Conservation (phyloP, 2,888 invertebrate genomes). For the Perdita meconis region DNA sequence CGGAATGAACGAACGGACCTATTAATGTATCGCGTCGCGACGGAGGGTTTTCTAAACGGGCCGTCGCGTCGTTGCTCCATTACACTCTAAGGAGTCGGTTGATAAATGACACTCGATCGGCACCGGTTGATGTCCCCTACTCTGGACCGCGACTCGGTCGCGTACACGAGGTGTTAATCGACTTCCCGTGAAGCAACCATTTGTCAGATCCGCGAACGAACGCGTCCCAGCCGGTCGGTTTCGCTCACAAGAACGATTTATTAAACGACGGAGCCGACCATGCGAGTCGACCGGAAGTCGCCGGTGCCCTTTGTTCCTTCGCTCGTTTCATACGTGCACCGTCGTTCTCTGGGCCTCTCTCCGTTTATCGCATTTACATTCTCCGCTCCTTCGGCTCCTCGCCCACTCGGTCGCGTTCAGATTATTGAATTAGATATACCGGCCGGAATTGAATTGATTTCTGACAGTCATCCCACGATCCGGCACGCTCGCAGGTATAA, state of each 20-base stretch:
- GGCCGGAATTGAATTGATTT: conserved; percentile 77
- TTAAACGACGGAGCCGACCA: conserved; percentile 67
- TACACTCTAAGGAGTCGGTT: no score
- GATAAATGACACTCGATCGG: conserved; percentile 42
- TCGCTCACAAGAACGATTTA: conserved; percentile 77
- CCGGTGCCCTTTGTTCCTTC: conserved; percentile 69
- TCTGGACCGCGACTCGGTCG: neutral
- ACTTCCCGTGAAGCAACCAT: conserved; percentile 68
- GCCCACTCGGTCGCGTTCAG: conserved; percentile 71
- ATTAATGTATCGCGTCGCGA: neutral
- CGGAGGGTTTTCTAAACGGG: neutral
- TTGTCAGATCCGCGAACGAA: conserved; percentile 71
- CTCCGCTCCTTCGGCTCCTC: conserved; percentile 57
- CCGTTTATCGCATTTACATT: conserved; percentile 73
- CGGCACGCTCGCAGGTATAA: conserved; percentile 62
- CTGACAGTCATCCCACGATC: conserved; percentile 75
- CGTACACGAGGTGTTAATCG: conserved; percentile 69
- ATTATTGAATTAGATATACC: conserved; percentile 82
- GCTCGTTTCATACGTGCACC: conserved; percentile 44
- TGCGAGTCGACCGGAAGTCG: conserved; percentile 79
- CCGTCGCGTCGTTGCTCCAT: neutral
- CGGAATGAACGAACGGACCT: neutral
- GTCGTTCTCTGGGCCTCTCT: conserved; percentile 59
- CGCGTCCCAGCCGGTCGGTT: conserved; percentile 51
- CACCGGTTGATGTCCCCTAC: conserved; percentile 1